These are phyloP conservation scores for Apotomis capreana DNA, from an alignment of 2,888 invertebrate species.

Conservation along the genomic window DNA sequence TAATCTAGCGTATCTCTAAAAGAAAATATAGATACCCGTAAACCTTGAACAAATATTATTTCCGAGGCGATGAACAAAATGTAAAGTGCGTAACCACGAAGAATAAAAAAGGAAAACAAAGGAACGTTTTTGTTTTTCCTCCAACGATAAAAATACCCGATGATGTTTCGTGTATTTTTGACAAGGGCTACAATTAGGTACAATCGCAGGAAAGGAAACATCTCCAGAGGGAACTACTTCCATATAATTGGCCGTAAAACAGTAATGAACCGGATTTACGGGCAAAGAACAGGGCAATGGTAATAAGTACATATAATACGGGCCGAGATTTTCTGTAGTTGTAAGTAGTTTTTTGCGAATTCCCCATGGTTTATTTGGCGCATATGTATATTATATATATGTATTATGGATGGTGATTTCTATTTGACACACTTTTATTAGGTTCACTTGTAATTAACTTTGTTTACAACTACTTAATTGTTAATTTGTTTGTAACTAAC, in stretches of 20 bases:
- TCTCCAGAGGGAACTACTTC: constrained; percentile 50
- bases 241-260: constrained; percentile 67
- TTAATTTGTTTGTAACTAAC: no score
- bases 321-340: constrained; percentile 7
- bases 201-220: constrained; percentile 34
- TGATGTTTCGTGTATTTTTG: constrained; percentile 37
- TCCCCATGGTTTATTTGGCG: background rate
- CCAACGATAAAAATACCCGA: constrained; percentile 39
- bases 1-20: background rate
- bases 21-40: constrained; percentile 4
- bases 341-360: constrained; percentile 6
- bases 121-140: constrained; percentile 32
- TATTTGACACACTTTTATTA: no score
- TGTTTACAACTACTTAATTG: no score
- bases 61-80: constrained; percentile 34
- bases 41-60: constrained; percentile 22
- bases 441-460: no score
- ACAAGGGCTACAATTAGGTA: constrained; percentile 37
- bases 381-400: background rate
- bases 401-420: no score
- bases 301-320: constrained; percentile 38
- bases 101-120: constrained; percentile 42
- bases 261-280: constrained; percentile 50
- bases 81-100: constrained; percentile 41
- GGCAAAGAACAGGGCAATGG: constrained; percentile 46